Conservation (phyloP, 2,888 invertebrate species). For the Phortica magna region DNA sequence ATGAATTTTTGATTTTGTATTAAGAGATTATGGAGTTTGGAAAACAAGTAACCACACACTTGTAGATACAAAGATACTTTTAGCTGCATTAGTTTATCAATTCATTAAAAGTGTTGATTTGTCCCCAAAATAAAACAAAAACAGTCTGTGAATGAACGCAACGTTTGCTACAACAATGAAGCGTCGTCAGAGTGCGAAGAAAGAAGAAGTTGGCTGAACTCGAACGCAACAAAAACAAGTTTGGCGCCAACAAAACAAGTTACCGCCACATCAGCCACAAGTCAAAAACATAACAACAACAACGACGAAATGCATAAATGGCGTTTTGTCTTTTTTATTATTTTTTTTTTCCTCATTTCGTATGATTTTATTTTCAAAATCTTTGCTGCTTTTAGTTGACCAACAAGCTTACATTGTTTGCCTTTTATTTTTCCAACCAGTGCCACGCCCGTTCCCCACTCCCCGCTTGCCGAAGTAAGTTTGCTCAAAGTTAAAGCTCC, state of each 20-base stretch:
- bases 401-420: neutral
- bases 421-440: slow-evolving; percentile 50
- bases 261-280: neutral
- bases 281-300: neutral
- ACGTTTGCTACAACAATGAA: neutral
- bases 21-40: neutral
- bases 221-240: neutral
- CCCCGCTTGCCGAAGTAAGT: neutral
- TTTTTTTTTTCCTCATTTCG: neutral
- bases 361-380: neutral
- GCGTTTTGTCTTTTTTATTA: neutral
- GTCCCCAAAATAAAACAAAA: too few species aligned
- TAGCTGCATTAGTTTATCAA: too few species aligned
- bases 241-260: neutral
- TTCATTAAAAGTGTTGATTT: too few species aligned
- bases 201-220: neutral
- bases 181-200: neutral
- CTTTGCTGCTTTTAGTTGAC: neutral
- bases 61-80: too few species aligned
- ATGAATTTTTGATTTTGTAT: neutral
- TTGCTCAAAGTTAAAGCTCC: neutral
- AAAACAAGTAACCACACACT: too few species aligned
- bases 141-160: too few species aligned
- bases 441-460: slow-evolving; percentile 23
- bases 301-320: neutral